phyloP scores from a whole-genome alignment of 1,140 invertebrate genomes.

The Drosophila pachea region DNA sequence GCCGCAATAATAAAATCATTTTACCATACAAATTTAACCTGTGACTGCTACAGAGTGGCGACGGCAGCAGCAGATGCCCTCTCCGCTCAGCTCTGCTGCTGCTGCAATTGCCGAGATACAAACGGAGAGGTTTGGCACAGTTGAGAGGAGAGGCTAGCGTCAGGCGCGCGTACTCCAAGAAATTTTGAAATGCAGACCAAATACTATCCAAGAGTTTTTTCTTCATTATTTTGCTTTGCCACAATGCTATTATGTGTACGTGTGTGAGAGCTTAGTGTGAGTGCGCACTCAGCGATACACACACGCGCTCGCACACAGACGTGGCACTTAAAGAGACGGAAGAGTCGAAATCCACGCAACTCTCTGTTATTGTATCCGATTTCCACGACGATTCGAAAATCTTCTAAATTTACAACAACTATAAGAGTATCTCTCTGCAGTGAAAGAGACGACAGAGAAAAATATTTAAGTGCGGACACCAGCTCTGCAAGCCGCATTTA shows the following conservation, averaged over 20 bases:
- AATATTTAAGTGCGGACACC: too few relatives aligned
- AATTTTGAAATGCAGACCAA: conserved; percentile 43
- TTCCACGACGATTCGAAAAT: conserved; percentile 33
- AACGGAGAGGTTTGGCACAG: conserved; percentile 39
- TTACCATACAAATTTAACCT: conserved; percentile 58
- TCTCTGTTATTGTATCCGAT: conserved; percentile 62
- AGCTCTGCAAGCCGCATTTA: too few relatives aligned
- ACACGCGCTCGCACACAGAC: neutral
- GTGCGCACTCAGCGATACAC: conserved; percentile 27
- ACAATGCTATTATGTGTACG: conserved; percentile 13
- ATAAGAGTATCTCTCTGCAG: conserved; percentile 27
- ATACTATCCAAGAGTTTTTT: conserved; percentile 40
- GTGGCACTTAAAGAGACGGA: conserved; percentile 11
- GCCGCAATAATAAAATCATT: conserved; percentile 67
- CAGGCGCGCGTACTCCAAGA: conserved; percentile 44
- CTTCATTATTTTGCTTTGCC: conserved; percentile 36
- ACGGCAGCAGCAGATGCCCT: conserved; percentile 37
- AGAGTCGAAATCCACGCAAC: conserved; percentile 34
- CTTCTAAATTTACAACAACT: conserved; percentile 25
- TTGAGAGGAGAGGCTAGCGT: conserved; percentile 43
- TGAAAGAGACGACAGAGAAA: neutral
- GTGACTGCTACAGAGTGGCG: conserved; percentile 32
- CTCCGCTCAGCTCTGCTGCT: conserved; percentile 40
- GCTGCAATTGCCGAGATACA: conserved; percentile 52
- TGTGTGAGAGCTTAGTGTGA: conserved; percentile 2